Evolutionary conservation across 2,888 invertebrate species (phyloP).

Genomic region (Rugalucina vietnamica): DNA sequence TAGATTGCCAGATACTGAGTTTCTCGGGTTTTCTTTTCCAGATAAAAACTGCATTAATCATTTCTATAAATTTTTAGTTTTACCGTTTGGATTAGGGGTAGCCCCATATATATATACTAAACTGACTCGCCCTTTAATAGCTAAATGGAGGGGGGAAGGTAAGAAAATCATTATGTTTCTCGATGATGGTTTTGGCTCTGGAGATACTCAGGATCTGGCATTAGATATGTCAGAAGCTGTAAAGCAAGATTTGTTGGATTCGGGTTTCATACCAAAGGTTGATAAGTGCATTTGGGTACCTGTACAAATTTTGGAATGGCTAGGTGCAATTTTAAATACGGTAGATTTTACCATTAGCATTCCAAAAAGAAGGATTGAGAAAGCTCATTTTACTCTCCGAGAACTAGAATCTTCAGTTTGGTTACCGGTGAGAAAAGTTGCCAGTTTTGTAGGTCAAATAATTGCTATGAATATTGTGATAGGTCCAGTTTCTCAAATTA

Average conservation of each 20-base stretch:
- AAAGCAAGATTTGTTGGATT: constrained; percentile 10
- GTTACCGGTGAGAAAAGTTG: constrained; percentile 13
- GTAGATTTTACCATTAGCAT: constrained; percentile 4
- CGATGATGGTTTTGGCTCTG: constrained; percentile 24
- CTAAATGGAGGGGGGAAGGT: constrained; percentile 28
- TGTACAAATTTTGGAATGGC: constrained; percentile 8
- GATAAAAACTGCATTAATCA: background rate
- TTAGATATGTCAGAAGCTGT: background rate
- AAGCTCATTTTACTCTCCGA: constrained; percentile 5
- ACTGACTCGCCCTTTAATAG: constrained; percentile 5
- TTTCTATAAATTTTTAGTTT: constrained; percentile 27
- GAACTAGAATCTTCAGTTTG: background rate
- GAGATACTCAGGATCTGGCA: background rate
- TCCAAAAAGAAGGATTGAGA: constrained; percentile 13
- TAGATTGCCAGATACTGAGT: constrained; percentile 15
- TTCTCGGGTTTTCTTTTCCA: constrained; percentile 12
- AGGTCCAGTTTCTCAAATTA: constrained; percentile 25
- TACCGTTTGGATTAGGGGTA: constrained; percentile 27
- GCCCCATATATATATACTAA: constrained; percentile 21
- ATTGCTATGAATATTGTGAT: constrained; percentile 34
- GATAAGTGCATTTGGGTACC: constrained; percentile 18
- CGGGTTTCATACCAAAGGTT: constrained; percentile 17
- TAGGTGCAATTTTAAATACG: constrained; percentile 7
- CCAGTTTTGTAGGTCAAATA: constrained; percentile 33
- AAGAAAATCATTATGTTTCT: constrained; percentile 10